phyloP scores from a whole-genome alignment of 2,113 vertebrate species.

The Nettapus auritus region DNA sequence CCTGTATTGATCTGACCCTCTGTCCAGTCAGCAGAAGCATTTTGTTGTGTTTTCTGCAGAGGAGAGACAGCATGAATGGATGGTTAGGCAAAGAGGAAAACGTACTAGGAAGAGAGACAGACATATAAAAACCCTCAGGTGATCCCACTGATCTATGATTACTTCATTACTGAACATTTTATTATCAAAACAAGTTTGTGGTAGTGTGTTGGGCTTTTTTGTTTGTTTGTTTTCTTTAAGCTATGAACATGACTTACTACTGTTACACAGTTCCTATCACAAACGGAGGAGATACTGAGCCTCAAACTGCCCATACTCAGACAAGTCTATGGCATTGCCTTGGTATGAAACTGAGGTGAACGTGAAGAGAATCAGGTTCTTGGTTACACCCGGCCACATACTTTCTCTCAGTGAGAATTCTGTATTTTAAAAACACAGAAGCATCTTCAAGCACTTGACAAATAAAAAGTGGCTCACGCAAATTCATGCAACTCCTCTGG shows the following conservation, averaged over 20 bases:
- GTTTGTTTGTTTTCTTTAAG: background rate
- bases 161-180: constrained; percentile 42
- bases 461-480: background rate
- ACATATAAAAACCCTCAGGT: background rate
- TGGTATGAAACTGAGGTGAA: background rate
- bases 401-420: background rate
- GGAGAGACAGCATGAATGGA: background rate
- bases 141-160: constrained; percentile 6
- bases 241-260: background rate
- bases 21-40: constrained; percentile 19
- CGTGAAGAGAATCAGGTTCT: background rate
- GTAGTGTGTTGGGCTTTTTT: background rate
- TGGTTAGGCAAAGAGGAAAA: constrained; percentile 8
- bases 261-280: background rate
- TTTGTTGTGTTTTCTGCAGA: background rate
- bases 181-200: background rate
- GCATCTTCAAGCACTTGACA: background rate
- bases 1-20: constrained; percentile 45
- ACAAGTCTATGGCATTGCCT: background rate
- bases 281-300: background rate
- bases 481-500: background rate
- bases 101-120: background rate
- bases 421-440: background rate
- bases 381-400: background rate
- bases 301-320: background rate